A percentile compares a stretch with the other conserved stretches of the same genome.
These are phyloP conservation scores for Eulacestoma nigropectus DNA, from an alignment of 2,113 vertebrate species.

Conservation along the genomic window DNA sequence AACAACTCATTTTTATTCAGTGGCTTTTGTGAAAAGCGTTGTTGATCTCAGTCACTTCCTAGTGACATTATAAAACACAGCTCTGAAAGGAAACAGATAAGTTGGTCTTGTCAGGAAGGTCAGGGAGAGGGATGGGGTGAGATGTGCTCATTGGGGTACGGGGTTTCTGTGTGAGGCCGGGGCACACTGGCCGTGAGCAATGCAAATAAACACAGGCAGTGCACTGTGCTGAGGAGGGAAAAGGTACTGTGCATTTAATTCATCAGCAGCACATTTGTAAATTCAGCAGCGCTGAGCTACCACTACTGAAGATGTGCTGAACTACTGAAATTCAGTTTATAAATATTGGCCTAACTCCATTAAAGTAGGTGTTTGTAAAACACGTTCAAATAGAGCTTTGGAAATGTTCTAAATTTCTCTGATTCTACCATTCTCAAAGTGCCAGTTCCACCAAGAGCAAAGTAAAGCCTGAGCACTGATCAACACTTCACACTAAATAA, in stretches of 20 bases:
- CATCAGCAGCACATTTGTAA: background rate
- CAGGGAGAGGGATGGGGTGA: background rate
- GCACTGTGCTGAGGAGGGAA: background rate
- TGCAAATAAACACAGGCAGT: background rate
- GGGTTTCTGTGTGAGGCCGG: background rate
- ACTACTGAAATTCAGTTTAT: background rate
- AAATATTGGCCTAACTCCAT: slow-evolving; percentile 18
- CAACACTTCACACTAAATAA: background rate
- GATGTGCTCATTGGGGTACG: background rate
- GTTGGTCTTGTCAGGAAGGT: background rate
- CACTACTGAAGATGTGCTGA: background rate
- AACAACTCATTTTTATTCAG: background rate
- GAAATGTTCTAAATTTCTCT: background rate
- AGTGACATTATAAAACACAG: background rate
- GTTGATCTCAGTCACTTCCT: background rate
- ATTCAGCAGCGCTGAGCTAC: background rate
- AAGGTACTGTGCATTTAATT: background rate
- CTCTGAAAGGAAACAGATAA: background rate
- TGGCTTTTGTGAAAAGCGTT: background rate
- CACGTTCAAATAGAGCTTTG: background rate
- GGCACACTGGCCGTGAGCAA: background rate
- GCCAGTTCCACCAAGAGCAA: background rate
- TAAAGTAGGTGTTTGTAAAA: slow-evolving; percentile 1
- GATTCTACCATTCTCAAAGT: background rate
- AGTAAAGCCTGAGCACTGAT: background rate